These are phyloP conservation scores for Astropecten irregularis DNA, from an alignment of 53 echinoderm and acorn worm species.

Conservation along the genomic window DNA sequence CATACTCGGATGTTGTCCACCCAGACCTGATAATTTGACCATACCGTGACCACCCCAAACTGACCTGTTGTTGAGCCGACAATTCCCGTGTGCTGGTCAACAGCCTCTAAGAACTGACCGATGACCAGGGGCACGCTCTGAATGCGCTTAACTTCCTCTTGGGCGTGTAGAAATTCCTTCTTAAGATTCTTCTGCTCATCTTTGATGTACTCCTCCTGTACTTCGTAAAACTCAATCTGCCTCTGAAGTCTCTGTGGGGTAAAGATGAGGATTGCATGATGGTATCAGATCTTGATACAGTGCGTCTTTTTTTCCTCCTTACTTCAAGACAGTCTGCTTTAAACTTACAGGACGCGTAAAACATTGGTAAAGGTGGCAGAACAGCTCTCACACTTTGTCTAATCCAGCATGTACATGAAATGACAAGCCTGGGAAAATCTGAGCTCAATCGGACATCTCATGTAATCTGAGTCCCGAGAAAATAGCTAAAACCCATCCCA, in stretches of 20 bases:
- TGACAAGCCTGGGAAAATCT: too few species aligned
- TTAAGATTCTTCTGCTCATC: constrained; percentile 98
- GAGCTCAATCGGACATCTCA: too few species aligned
- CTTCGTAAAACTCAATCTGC: constrained; percentile 92
- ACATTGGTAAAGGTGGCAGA: too few species aligned
- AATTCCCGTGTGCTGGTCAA: constrained; percentile 97
- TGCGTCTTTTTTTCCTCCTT: neutral
- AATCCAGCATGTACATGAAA: too few species aligned
- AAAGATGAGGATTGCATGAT: neutral
- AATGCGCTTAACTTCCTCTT: constrained; percentile 97
- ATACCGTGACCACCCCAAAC: too few species aligned
- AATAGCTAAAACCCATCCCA: too few species aligned
- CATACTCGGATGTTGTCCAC: too few species aligned
- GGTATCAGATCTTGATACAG: neutral
- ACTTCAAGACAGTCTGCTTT: neutral
- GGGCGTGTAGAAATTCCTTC: constrained; percentile 98
- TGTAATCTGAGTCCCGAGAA: too few species aligned
- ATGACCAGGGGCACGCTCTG: constrained; percentile 97
- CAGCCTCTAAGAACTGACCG: constrained; percentile 95
- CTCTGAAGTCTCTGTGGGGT: constrained; percentile 79
- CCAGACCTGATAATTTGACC: too few species aligned
- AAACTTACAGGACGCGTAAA: too few species aligned
- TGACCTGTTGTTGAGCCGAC: constrained; percentile 99
- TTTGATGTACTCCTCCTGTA: constrained; percentile 97
- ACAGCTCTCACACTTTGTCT: too few species aligned